Base-by-base conservation (phyloP, 2,797 vertebrate species). In the Sarcophilus harrisii region DNA sequence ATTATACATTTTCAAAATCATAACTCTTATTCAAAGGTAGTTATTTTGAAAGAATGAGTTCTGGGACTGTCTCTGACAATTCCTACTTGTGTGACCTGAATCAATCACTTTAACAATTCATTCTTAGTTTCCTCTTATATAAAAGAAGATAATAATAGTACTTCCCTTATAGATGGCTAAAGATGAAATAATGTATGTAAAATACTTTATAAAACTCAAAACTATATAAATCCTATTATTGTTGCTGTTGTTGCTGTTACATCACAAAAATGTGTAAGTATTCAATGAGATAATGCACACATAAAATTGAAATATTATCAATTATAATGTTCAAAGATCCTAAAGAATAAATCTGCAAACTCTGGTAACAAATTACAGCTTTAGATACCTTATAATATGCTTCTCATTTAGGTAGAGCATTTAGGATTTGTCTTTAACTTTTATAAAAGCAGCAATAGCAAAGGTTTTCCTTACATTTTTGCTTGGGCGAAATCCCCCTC, bases 401-500 rank as follows among this genome's bases (percentile, higher is more conserved):
- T 92, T 30, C 57, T 90, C 38, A 90, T 49, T 54, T 54, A 58
- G 91, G 6, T 0, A 27, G 6, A 5, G 8, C n/a, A 14, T 57
- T 29, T 57, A 57, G 4, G 38, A 5, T 24, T 45, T 45, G 5
- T 49, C 24, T 59, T n/a, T 49, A 58, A 4, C 12, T 91, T 93
- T 91, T 49, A n/a, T 73, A 57, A 96, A 91, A 93, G 38, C 13
- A 52, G 12, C 81, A 91, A 14, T 14, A 28, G 91, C 57, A 93
- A 8, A 10, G 81, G 29, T 91, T 91, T 94, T 92, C 60, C 32
- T 92, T 90, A 93, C 49, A 90, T 55, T 45, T 30, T 81, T 38
- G 32, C 66, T 38, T 21, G n/a, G 18, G 60, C 6, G 9, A 38
- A 73, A 73, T 21, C 2, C 5, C 18, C 18, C 2, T 5, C 66